phyloP scores from a whole-genome alignment of 1,140 invertebrate species.

The Drosophila subobscura region DNA sequence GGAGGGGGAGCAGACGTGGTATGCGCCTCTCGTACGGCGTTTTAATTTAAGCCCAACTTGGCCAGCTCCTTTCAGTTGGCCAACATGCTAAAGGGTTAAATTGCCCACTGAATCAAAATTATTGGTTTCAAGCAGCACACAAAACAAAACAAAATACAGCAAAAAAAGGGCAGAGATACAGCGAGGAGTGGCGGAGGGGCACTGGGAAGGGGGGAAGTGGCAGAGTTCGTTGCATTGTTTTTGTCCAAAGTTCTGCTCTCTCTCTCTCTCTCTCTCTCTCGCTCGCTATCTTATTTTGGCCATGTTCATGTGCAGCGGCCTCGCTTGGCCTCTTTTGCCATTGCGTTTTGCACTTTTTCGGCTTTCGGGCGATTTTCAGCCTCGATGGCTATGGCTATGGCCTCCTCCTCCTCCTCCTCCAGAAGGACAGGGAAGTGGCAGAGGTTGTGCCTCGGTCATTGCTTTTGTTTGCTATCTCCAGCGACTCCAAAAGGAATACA shows the following conservation, averaged over 20 bases:
- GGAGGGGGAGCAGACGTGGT: background rate
- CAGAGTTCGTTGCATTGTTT: conserved; percentile 71
- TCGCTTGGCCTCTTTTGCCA: conserved; percentile 61
- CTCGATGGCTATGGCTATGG: conserved; percentile 17
- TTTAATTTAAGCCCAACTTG: conserved; percentile 76
- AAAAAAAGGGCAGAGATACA: conserved; percentile 23
- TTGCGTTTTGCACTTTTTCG: conserved; percentile 66
- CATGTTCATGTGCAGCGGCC: conserved; percentile 55
- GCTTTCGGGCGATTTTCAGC: conserved; percentile 51
- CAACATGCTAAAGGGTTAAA: conserved; percentile 83
- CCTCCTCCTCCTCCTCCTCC: conserved; percentile 26
- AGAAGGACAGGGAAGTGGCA: background rate
- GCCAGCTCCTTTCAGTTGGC: conserved; percentile 77
- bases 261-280: conserved; percentile 7
- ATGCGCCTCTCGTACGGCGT: conserved; percentile 55
- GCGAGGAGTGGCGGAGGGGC: conserved; percentile 1
- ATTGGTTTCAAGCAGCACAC: conserved; percentile 73
- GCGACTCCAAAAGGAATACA: conserved; percentile 42
- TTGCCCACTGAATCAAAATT: conserved; percentile 83
- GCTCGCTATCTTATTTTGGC: conserved; percentile 9
- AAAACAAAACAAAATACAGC: background rate
- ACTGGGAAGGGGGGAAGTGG: conserved; percentile 12
- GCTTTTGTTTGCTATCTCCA: conserved; percentile 65
- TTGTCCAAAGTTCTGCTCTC: conserved; percentile 40
- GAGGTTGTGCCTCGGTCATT: conserved; percentile 17